phyloP scores from a whole-genome alignment of 2,888 invertebrate genomes.

The Cheilosia urbana region DNA sequence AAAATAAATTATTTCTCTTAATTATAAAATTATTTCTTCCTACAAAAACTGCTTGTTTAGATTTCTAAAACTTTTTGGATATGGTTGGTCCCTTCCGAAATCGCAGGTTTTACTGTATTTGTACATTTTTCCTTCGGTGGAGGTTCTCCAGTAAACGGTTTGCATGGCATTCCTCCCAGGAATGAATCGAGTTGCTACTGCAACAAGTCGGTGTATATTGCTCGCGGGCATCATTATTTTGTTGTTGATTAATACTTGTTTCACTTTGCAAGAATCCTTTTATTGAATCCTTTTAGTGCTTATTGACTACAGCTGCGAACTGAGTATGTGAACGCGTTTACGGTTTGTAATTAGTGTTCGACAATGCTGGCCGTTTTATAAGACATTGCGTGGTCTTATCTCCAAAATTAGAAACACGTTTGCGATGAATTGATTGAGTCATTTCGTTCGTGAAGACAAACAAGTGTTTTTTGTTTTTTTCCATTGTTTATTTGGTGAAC shows the following conservation, averaged over 20 bases:
- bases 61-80: constrained; percentile 28
- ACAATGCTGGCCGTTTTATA: constrained; percentile 18
- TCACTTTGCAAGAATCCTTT: not conserved
- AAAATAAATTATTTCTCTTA: not conserved
- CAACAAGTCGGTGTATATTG: constrained; percentile 36
- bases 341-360: not conserved
- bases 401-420: constrained; percentile 5
- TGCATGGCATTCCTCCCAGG: constrained; percentile 55
- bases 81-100: constrained; percentile 17
- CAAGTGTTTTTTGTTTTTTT: not conserved
- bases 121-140: constrained; percentile 38
- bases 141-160: constrained; percentile 51
- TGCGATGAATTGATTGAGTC: constrained; percentile 2
- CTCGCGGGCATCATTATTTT: constrained; percentile 10
- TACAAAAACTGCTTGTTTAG: constrained; percentile 43
- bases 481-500: not conserved
- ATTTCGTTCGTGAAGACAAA: constrained; percentile 18
- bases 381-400: constrained; percentile 19
- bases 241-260: not conserved
- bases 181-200: constrained; percentile 50
- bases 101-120: constrained; percentile 54
- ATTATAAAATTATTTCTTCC: not conserved
- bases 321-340: not conserved
- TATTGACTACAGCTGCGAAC: not conserved
- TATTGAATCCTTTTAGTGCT: too few relatives aligned